Conservation (phyloP, 2,888 invertebrate species). For the Ellobium chinense region DNA sequence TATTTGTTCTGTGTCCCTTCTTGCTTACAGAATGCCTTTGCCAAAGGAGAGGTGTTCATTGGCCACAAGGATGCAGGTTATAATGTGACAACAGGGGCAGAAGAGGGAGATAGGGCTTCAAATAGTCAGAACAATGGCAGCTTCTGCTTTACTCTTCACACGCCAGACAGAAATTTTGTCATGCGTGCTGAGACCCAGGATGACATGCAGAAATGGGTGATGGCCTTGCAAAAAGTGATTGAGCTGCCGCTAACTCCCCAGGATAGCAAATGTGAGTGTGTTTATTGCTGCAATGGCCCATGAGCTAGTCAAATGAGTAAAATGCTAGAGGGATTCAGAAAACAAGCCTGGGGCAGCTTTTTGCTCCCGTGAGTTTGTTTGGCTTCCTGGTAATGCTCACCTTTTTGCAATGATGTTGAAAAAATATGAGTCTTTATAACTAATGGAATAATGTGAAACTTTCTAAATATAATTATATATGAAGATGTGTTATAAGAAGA, state of each 20-base stretch:
- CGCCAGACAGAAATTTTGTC: slow-evolving; percentile 89
- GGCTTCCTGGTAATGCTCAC: too few species aligned
- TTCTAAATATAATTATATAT: too few species aligned
- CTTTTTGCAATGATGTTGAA: too few species aligned
- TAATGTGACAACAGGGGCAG: slow-evolving; percentile 84
- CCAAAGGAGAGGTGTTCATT: slow-evolving; percentile 94
- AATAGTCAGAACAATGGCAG: slow-evolving; percentile 43
- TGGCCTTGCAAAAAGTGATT: slow-evolving; percentile 86
- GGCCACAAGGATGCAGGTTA: slow-evolving; percentile 89
- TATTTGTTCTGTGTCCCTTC: not conserved
- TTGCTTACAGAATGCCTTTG: slow-evolving; percentile 87
- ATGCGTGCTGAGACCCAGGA: slow-evolving; percentile 89
- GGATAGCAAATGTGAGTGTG: slow-evolving; percentile 80
- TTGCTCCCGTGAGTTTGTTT: too few species aligned
- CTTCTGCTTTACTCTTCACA: slow-evolving; percentile 89
- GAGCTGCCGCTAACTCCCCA: slow-evolving; percentile 88
- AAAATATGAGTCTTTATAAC: too few species aligned
- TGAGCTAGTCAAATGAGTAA: too few species aligned
- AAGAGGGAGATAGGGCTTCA: slow-evolving; percentile 85
- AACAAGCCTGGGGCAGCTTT: too few species aligned
- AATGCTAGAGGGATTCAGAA: too few species aligned
- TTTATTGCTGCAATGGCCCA: not conserved
- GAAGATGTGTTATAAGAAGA: too few species aligned
- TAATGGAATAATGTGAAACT: too few species aligned
- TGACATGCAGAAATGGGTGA: slow-evolving; percentile 90